Base-by-base conservation (phyloP, 1,140 invertebrate species). In the Apolygus lucorum region DNA sequence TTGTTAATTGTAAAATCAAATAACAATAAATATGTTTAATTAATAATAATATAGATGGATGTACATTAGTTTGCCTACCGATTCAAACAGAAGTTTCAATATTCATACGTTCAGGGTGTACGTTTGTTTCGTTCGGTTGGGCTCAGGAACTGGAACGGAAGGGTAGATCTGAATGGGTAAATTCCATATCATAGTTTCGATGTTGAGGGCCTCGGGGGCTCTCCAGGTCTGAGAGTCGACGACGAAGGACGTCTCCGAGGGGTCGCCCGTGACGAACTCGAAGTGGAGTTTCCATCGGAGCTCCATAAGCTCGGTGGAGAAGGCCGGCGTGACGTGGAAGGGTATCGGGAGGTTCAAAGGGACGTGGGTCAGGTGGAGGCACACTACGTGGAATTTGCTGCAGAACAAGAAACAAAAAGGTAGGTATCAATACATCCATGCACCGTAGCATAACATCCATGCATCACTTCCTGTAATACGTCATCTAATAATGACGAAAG, bases 121-220 rank as follows among this genome's bases (percentile, higher is more conserved):
- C n/a, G 17, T 28, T 34, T 14, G 27, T n/a, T 66, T 66, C 28
- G 28, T 26, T n/a, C 17, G n/a, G 64, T 66, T 66, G n/a, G 84
- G 83, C 1, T 92, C 87, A 76, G 93, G 90, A 65, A 88, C 81
- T 0, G 94, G 92, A 72, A 91, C 87, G 1, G 94, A 93, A 0
- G 95, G 91, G 81, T 93, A 93, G 63, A 98, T 87, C 76, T 90
- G 91, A 54, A 99, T 88, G 1, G 95, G 95, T 27, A 98, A 81
- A 82, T 97, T 93, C 96, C 96, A 99, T 1, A 96, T 88, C 93
- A 98, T 97, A 11, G 95, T 98, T 80, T 98, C 95, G 67, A 98
- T 95, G 24, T 93, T 88, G 17, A 98, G 79, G 71, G 86, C 86
- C 2, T 87, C 80, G 0, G 95, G 93, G 22, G 91, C 93, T 75